Evolutionary conservation across 2,113 vertebrate genomes (phyloP), one percentile per base, ranked within the genome.

Genomic region (Puffinus mauretanicus): DNA sequence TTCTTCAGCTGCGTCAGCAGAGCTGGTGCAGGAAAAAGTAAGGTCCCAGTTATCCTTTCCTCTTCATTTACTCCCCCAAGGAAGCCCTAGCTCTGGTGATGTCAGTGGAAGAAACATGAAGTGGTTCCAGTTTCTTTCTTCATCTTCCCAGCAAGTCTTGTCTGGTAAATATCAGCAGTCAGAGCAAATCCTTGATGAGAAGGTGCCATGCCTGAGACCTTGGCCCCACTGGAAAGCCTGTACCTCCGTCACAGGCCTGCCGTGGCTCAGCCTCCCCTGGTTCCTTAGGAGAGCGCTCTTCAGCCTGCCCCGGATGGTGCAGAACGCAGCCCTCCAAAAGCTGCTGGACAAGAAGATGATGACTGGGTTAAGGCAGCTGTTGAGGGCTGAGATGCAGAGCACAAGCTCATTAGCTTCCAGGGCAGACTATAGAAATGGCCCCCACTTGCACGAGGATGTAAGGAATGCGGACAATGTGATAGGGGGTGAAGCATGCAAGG

Each of bases 291-390:
- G 76, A 38, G 84, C 84, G 49, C 82, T 93, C 72, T 97, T 97
- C 36, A 98, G 93, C 88, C 95, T 96, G 34, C 97, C 97, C 34
- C 30, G 87, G 30, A 97, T n/a, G 40, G 95, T 94, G 57, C 94
- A 95, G 27, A 97, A n/a, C 27, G 98, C 77, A 8, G 97, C 96
- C 85, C 87, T 97, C 49, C 91, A 94, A 86, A 98, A 98, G 34
- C 82, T 92, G 44, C 94, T 95, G 46, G 97, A 98, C 78, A 98
- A 86, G 82, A 98, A 96, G 90, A 97, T 98, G 71, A 98, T 97
- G 55, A 98, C 77, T 4, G 98, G 98, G 71, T 98, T 98, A 34
- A 98, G 92, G 81, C 98, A 98, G 87, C 98, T 98, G 96, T 98
- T 98, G 51, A 98, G 86, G 9, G 97, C 86, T 5, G 98, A 98